These are phyloP conservation scores for Illadopsis cleaveri DNA, from an alignment of 2,113 vertebrate genomes.

Conservation along the genomic window DNA sequence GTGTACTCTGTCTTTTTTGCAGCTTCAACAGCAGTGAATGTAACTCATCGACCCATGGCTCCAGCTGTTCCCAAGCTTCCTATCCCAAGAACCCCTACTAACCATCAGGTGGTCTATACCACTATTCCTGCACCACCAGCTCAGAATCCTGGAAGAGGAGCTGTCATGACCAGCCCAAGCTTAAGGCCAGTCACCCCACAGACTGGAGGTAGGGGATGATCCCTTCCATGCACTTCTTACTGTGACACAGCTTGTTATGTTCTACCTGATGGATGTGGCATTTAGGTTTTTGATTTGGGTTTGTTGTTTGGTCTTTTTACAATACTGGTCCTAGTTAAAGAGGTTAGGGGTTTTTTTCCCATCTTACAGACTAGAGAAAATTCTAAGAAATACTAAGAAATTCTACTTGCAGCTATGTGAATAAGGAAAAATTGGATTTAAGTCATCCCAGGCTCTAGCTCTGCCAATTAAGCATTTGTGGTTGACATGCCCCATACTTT, in stretches of 20 bases:
- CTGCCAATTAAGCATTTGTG: not conserved
- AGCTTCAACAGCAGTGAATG: constrained; percentile 79
- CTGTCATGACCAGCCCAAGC: constrained; percentile 73
- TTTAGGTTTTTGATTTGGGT: not conserved
- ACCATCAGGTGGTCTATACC: constrained; percentile 81
- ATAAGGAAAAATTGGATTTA: not conserved
- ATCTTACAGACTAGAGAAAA: not conserved
- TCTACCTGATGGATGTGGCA: not conserved
- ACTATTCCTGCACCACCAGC: constrained; percentile 72
- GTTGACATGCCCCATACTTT: not conserved
- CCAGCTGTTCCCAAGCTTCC: constrained; percentile 74
- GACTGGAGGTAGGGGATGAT: constrained; percentile 70
- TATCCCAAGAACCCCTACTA: constrained; percentile 72
- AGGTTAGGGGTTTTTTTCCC: rapidly evolving
- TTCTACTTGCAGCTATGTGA: not conserved
- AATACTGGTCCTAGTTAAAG: not conserved
- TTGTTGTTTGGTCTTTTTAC: not conserved
- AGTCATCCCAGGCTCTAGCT: not conserved
- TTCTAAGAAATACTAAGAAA: not conserved
- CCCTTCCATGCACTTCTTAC: not conserved
- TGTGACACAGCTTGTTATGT: rapidly evolving
- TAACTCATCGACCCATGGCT: constrained; percentile 77
- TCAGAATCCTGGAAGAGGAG: constrained; percentile 74
- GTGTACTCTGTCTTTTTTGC: not conserved
- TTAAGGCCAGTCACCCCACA: constrained; percentile 78